phyloP scores from a whole-genome alignment of 2,888 invertebrate species.

The Zeuzera pyrina region DNA sequence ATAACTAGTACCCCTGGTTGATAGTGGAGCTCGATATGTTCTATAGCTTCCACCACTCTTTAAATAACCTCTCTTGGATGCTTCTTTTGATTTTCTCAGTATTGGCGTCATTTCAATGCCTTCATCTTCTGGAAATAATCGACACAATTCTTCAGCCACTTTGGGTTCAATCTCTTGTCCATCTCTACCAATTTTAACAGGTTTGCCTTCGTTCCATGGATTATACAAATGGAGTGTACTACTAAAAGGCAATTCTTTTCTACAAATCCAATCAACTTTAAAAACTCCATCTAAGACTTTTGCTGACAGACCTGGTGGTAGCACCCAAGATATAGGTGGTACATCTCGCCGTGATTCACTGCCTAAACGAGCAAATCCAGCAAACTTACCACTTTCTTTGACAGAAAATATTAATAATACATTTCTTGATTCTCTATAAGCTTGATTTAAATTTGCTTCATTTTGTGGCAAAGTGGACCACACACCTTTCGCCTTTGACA shows the following conservation, averaged over 20 bases:
- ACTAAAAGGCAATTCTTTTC: constrained; percentile 93
- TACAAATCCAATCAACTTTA: constrained; percentile 97
- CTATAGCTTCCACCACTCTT: constrained; percentile 68
- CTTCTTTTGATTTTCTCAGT: constrained; percentile 87
- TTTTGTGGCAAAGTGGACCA: constrained; percentile 99
- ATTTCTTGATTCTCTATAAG: constrained; percentile 93
- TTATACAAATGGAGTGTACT: constrained; percentile 95
- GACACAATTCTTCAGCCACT: constrained; percentile 94
- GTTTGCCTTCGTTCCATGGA: constrained; percentile 98
- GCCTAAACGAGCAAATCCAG: constrained; percentile 93
- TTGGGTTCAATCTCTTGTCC: constrained; percentile 98
- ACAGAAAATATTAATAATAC: constrained; percentile 97
- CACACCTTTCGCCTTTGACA: constrained; percentile 96
- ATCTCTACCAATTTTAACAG: constrained; percentile 99
- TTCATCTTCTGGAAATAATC: constrained; percentile 94
- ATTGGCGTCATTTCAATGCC: constrained; percentile 92
- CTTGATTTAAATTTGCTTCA: constrained; percentile 96
- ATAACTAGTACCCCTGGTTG: constrained; percentile 54
- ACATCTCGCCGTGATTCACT: constrained; percentile 93
- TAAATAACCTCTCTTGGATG: constrained; percentile 76
- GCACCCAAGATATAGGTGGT: constrained; percentile 91
- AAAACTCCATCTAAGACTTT: constrained; percentile 96
- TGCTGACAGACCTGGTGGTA: constrained; percentile 94
- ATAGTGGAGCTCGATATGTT: constrained; percentile 61
- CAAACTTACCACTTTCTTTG: constrained; percentile 96